phyloP scores from a whole-genome alignment of 2,113 vertebrate genomes.

The Gobio gobio region DNA sequence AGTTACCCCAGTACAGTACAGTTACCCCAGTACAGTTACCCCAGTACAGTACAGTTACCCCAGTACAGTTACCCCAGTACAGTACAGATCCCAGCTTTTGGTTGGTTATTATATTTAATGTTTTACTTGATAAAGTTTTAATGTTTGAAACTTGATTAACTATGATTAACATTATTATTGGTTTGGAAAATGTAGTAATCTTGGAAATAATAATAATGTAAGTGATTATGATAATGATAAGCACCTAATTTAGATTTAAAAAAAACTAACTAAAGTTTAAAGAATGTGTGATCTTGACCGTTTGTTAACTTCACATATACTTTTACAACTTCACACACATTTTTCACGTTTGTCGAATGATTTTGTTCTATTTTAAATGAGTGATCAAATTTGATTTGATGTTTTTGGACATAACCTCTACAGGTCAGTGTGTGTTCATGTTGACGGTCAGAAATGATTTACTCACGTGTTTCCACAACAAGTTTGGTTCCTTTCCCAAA shows the following conservation, averaged over 20 bases:
- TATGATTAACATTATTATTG: no score
- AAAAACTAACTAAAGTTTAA: neutral
- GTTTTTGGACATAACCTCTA: neutral
- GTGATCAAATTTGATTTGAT: neutral
- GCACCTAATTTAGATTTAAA: neutral
- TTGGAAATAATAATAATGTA: neutral
- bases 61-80: no score
- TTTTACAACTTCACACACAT: neutral
- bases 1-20: no score
- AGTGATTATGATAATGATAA: neutral
- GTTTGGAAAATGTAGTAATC: neutral
- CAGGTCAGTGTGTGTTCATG: neutral
- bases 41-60: no score
- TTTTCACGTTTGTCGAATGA: neutral
- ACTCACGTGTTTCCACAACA: conserved; percentile 51
- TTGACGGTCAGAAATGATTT: neutral
- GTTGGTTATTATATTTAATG: no score
- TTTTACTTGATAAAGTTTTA: no score
- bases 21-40: no score
- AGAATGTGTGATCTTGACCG: neutral
- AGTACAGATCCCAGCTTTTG: no score
- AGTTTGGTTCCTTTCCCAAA: conserved; percentile 59
- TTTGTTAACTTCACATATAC: no score
- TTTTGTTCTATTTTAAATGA: neutral
- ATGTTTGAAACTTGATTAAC: no score